A percentile compares a stretch with the other conserved stretches of the same genome.
phyloP scores from a whole-genome alignment of 2,797 vertebrate species.

The Gallinago solitaria region DNA sequence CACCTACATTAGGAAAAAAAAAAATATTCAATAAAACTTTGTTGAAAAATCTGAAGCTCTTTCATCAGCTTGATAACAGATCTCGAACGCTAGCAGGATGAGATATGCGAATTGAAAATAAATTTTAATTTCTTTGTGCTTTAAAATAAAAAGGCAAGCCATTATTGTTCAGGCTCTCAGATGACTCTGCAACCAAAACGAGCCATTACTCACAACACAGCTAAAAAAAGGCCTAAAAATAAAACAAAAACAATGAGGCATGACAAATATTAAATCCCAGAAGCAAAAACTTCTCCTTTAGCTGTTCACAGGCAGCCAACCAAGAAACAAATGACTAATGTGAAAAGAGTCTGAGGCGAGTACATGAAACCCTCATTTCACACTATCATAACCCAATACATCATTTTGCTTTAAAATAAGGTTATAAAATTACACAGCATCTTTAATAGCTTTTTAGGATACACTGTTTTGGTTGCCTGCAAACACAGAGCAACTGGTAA shows the following conservation, averaged over 20 bases:
- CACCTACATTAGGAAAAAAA: not conserved
- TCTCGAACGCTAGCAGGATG: rapidly evolving
- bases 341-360: not conserved
- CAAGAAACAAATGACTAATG: not conserved
- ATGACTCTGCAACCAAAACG: not conserved
- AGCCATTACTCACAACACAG: not conserved
- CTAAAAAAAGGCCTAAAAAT: not conserved
- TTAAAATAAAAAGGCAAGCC: not conserved
- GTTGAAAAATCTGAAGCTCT: not conserved
- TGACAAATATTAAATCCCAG: not conserved
- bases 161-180: not conserved
- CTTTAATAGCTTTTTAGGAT: not conserved
- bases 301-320: not conserved
- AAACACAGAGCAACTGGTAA: rapidly evolving
- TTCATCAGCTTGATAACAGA: not conserved
- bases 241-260: not conserved
- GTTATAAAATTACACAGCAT: not conserved
- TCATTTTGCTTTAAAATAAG: not conserved
- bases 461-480: not conserved
- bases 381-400: not conserved
- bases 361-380: not conserved
- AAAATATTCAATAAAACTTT: rapidly evolving
- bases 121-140: not conserved
- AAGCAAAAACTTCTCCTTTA: not conserved
- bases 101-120: rapidly evolving